Evolutionary conservation across 2,113 vertebrate species (phyloP).

Genomic region (Pseudorectes ferrugineus): DNA sequence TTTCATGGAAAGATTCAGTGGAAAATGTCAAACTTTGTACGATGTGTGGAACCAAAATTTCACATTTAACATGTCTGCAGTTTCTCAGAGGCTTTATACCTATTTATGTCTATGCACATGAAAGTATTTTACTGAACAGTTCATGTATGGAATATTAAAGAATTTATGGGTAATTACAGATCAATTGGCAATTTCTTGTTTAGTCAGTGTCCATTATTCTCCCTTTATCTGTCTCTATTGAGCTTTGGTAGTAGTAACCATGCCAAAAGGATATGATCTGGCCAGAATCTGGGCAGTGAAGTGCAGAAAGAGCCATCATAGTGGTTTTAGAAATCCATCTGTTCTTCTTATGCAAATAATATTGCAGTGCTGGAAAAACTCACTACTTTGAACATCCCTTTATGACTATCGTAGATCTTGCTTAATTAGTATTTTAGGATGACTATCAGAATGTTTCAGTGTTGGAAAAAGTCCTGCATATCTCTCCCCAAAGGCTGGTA

Average conservation of each 20-base stretch:
- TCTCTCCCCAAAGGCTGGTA: neutral
- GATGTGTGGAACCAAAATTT: neutral
- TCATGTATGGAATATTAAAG: neutral
- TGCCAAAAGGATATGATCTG: neutral
- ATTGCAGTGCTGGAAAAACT: neutral
- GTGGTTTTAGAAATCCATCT: neutral
- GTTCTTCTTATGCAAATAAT: neutral
- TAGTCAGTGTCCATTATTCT: neutral
- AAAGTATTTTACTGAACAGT: neutral
- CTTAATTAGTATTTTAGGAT: neutral
- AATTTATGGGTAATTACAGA: neutral
- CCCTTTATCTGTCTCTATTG: rapidly evolving
- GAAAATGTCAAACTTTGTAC: slow-evolving; percentile 16
- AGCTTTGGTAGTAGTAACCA: neutral
- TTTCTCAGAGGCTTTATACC: neutral
- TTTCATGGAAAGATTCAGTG: slow-evolving; percentile 19
- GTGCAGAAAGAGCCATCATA: neutral
- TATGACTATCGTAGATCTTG: neutral
- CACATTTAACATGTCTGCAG: neutral
- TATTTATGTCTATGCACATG: neutral
- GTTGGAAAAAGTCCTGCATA: neutral
- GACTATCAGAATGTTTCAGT: neutral
- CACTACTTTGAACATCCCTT: neutral
- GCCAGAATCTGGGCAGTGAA: neutral
- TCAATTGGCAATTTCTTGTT: neutral